Evolutionary conservation across 2,888 invertebrate genomes (phyloP).

Genomic region (Empis stercorea): DNA sequence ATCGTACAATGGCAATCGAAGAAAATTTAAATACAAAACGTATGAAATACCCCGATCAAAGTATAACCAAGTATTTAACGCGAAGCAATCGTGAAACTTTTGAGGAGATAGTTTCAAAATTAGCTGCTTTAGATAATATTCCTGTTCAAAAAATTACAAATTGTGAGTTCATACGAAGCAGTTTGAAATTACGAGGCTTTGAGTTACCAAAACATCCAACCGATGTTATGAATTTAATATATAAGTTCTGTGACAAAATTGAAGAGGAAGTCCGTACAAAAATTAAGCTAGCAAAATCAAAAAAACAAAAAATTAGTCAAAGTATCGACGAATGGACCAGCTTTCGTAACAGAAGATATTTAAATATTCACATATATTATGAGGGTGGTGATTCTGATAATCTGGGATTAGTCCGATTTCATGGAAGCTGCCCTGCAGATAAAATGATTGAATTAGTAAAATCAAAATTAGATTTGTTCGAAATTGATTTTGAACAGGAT

Average conservation of each 20-base stretch:
- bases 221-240: background rate
- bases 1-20: background rate
- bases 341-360: background rate
- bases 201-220: background rate
- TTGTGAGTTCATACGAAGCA: background rate
- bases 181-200: background rate
- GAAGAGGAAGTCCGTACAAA: background rate
- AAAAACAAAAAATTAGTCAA: background rate
- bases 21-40: background rate
- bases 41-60: background rate
- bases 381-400: background rate
- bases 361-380: background rate
- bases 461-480: background rate
- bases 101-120: slow-evolving; percentile 1
- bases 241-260: background rate
- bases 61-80: background rate
- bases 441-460: slow-evolving; percentile 1
- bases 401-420: background rate
- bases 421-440: slow-evolving; percentile 2
- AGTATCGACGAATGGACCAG: background rate
- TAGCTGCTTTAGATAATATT: background rate
- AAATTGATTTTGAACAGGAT: background rate
- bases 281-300: background rate
- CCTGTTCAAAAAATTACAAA: background rate
- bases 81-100: background rate